Evolutionary conservation across 2,113 vertebrate species (phyloP), one percentile per base, ranked within the genome.

Genomic region (Cathartes aura): DNA sequence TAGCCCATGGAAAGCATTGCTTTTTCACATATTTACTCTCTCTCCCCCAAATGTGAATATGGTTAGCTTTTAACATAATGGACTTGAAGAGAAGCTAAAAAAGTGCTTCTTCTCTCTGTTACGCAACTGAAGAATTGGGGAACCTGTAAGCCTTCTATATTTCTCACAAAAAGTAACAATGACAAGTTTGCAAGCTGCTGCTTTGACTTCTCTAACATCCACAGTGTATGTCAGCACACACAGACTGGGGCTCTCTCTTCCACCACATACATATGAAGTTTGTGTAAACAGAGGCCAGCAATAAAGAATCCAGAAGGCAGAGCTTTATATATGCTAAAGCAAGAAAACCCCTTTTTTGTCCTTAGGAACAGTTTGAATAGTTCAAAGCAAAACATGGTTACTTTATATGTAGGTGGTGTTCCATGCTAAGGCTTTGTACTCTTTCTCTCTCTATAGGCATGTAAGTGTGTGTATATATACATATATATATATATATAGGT

Each of bases 21-120:
- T 95, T 81, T 83, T 95, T 90, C 89, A 64, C 13, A 15, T 68
- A 59, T 86, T 91, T 96, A 80, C 95, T 97, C 93, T 92, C 84
- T 96, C 82, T 82, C 58, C 75, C 78, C 79, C n/a, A 78, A 70
- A 98, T 93, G 82, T 87, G 73, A 96, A 93, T 58, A 76, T 53
- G 86, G 47, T 50, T 93, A 68, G 62, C 47, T 93, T 96, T 94
- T 85, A 93, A 95, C 48, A 91, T 71, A 96, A 96, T 38, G 52
- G 74, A 90, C 79, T 90, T 90, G 45, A 96, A 67, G 34, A 83
- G 58, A 40, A 93, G 87, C 91, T 76, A 66, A 90, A 97, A 87
- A 82, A 27, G 11, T 90, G 21, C n/a, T 96, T 94, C 70, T 80
- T 92, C 79, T 87, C 67, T 59, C 86, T 62, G 73, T 89, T 79